A percentile compares a stretch with the other conserved stretches of the same genome.
Evolutionary conservation across 2,797 vertebrate genomes (phyloP).

Genomic region (Pangasius sanitwongsei): DNA sequence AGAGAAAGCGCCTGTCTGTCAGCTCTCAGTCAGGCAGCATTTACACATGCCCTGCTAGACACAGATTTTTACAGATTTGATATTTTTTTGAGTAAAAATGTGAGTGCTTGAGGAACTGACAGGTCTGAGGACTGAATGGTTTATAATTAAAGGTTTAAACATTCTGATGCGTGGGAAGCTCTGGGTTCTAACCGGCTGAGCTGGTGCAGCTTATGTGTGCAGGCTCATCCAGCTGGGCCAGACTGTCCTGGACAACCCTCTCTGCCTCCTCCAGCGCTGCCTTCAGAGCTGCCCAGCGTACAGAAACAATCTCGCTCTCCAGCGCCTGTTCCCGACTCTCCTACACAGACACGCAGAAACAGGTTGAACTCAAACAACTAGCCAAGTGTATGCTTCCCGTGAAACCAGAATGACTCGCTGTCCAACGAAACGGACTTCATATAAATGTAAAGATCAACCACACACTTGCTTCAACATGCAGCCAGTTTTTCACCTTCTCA

Average conservation of each 20-base stretch:
- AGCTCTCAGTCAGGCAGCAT: too few relatives aligned
- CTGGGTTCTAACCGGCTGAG: constrained; percentile 80
- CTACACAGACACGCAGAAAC: constrained; percentile 61
- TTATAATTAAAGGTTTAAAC: background rate
- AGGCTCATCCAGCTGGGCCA: constrained; percentile 84
- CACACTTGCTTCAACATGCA: background rate
- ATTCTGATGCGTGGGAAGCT: background rate
- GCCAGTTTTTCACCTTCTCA: constrained; percentile 74
- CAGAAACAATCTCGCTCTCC: constrained; percentile 71
- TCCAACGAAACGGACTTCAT: background rate
- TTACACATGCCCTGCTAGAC: background rate
- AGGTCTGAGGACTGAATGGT: background rate
- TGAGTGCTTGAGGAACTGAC: background rate
- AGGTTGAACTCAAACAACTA: background rate
- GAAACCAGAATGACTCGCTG: background rate
- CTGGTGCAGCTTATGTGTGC: constrained; percentile 85
- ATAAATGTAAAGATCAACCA: background rate
- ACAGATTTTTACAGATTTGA: background rate
- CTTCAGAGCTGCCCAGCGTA: constrained; percentile 77
- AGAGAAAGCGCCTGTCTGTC: background rate
- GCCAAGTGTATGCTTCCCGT: background rate
- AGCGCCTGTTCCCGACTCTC: constrained; percentile 75
- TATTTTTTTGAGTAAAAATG: background rate
- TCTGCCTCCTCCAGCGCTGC: constrained; percentile 77
- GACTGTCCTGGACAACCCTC: constrained; percentile 82